These are phyloP conservation scores for Clitarchus hookeri DNA, from an alignment of 2,888 invertebrate genomes.

Conservation along the genomic window DNA sequence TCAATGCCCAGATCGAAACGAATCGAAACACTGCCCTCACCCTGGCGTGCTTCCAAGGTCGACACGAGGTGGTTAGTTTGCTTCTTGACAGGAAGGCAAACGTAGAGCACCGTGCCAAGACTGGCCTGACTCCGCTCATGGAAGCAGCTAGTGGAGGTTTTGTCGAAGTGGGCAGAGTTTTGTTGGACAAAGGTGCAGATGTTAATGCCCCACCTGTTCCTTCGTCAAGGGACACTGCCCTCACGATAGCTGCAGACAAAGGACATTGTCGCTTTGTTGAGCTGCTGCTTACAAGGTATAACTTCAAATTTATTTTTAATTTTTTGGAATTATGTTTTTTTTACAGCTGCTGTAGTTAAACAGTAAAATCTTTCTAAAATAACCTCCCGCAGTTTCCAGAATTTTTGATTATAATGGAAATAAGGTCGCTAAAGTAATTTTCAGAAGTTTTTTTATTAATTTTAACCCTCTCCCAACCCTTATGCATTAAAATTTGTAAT, in stretches of 20 bases:
- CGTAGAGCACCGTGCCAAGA: conserved; percentile 99
- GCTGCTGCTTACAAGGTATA: conserved; percentile 70
- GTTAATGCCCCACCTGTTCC: conserved; percentile 99
- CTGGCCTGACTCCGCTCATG: conserved; percentile 98
- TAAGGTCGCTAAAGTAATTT: too few species aligned
- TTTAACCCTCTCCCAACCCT: too few species aligned
- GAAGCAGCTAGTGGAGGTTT: conserved; percentile 99
- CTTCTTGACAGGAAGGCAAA: conserved; percentile 96
- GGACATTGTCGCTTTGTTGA: conserved; percentile 95
- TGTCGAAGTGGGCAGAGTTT: conserved; percentile 95
- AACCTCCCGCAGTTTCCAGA: too few species aligned
- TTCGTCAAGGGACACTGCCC: conserved; percentile 95
- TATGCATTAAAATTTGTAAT: too few species aligned
- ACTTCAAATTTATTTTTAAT: background rate
- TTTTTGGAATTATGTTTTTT: too few species aligned
- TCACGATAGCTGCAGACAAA: conserved; percentile 99
- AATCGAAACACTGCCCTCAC: conserved; percentile 98
- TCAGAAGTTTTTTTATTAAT: too few species aligned
- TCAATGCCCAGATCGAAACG: conserved; percentile 99
- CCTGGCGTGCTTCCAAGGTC: conserved; percentile 97
- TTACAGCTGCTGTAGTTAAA: too few species aligned
- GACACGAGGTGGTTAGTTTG: conserved; percentile 97
- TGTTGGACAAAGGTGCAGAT: conserved; percentile 96
- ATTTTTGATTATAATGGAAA: too few species aligned
- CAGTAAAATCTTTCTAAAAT: too few species aligned